Evolutionary conservation across 2,888 invertebrate genomes (phyloP).

Genomic region (Operophtera brumata): DNA sequence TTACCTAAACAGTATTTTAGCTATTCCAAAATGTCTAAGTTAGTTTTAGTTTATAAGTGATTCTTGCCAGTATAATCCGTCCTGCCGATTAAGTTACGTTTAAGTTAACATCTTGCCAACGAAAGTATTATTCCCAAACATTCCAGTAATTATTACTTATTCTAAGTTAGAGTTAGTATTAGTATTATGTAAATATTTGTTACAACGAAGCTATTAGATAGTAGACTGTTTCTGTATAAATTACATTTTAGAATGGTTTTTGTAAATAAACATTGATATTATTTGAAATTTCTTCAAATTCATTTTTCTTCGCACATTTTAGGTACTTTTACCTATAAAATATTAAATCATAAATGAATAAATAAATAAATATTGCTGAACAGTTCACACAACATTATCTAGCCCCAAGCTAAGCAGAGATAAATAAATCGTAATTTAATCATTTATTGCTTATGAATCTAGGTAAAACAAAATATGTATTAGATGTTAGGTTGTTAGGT

Average conservation of each 20-base stretch:
- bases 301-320: too few species aligned
- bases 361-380: too few species aligned
- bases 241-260: constrained; percentile 28
- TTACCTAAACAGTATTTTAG: too few species aligned
- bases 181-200: constrained; percentile 43
- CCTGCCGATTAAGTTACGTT: constrained; percentile 59
- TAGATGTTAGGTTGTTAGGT: too few species aligned
- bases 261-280: constrained; percentile 39
- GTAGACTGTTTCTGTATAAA: constrained; percentile 31
- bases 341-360: too few species aligned
- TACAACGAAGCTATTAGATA: constrained; percentile 39
- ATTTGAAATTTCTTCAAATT: background rate
- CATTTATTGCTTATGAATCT: too few species aligned
- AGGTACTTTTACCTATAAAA: too few species aligned
- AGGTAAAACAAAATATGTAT: too few species aligned
- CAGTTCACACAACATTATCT: too few species aligned
- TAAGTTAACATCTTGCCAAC: constrained; percentile 64
- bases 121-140: constrained; percentile 60
- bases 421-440: too few species aligned
- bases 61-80: constrained; percentile 66
- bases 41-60: constrained; percentile 36
- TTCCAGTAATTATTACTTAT: constrained; percentile 23
- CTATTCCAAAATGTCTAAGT: background rate
- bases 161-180: constrained; percentile 27
- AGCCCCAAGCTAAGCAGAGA: too few species aligned